Percentiles rank a stretch among this genome's conserved stretches.
Conservation (phyloP, 1,140 invertebrate species). For the Pogonomyrmex californicus region DNA sequence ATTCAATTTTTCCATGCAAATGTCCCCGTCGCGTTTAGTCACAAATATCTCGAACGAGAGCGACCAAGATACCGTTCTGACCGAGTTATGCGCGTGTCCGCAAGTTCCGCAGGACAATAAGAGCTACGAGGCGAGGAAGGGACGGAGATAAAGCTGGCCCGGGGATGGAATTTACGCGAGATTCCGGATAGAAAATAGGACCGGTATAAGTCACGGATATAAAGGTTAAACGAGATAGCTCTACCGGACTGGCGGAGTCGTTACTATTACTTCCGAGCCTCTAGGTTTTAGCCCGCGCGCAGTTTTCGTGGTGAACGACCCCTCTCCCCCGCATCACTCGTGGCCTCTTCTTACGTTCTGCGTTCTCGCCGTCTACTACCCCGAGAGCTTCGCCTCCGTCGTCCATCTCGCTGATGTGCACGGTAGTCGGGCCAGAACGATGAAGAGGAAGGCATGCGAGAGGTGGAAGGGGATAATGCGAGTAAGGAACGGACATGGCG, state of each 20-base stretch:
- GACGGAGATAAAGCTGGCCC: slow-evolving; percentile 50
- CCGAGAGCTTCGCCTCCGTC: slow-evolving; percentile 28
- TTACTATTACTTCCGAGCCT: slow-evolving; percentile 58
- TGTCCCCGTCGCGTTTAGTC: slow-evolving; percentile 61
- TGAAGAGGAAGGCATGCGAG: not conserved
- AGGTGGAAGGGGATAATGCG: slow-evolving; percentile 37
- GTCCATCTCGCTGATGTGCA: slow-evolving; percentile 66
- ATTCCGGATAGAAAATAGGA: slow-evolving; percentile 62
- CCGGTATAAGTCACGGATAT: slow-evolving; percentile 72
- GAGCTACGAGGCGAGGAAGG: slow-evolving; percentile 6
- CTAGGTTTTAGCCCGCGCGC: slow-evolving; percentile 31
- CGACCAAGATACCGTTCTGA: slow-evolving; percentile 55
- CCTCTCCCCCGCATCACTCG: not conserved
- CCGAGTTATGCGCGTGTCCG: slow-evolving; percentile 58
- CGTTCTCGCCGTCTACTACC: not conserved
- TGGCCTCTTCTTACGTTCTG: slow-evolving; percentile 31
- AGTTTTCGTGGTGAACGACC: slow-evolving; percentile 9
- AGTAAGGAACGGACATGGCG: slow-evolving; percentile 25
- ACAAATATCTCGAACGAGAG: slow-evolving; percentile 62
- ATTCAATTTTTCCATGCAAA: slow-evolving; percentile 52
- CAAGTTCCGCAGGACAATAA: slow-evolving; percentile 52
- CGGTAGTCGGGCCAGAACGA: not conserved
- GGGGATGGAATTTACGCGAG: slow-evolving; percentile 56
- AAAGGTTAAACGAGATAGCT: slow-evolving; percentile 67
- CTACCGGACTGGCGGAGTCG: slow-evolving; percentile 32